Evolutionary conservation across 37 sponge, comb jelly and placozoan species (phyloP).

Genomic region (Hormiphora californensis): DNA sequence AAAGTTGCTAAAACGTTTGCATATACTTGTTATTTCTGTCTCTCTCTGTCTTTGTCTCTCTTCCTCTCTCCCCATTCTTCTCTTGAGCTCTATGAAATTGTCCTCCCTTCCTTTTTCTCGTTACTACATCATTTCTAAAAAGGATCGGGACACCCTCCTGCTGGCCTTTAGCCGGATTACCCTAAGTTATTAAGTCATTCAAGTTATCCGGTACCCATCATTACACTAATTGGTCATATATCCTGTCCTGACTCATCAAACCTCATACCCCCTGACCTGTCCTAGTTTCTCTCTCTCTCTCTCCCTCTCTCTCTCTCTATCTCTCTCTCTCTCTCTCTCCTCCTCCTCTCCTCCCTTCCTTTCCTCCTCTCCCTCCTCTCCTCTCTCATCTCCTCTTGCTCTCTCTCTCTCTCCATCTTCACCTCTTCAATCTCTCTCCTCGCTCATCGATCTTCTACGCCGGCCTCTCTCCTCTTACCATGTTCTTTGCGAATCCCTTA

Average conservation of each 20-base stretch:
- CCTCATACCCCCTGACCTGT: not conserved
- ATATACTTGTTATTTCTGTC: no score
- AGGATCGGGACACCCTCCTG: not conserved
- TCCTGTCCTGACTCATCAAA: not conserved
- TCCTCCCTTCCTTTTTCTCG: not conserved
- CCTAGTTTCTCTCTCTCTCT: conserved; percentile 9
- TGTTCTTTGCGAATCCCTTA: no score
- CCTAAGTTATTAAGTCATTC: not conserved
- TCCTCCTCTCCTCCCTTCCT: not conserved
- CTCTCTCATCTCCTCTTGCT: no score
- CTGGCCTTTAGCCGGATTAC: not conserved
- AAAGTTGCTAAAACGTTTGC: no score
- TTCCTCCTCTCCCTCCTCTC: no score
- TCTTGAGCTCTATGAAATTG: not conserved
- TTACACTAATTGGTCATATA: not conserved
- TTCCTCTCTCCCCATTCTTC: no score
- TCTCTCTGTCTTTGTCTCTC: no score
- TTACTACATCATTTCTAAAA: not conserved
- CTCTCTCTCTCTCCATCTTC: no score
- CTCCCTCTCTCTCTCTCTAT: conserved; percentile 19
- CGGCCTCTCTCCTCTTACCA: no score
- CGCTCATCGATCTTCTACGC: no score
- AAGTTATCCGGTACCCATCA: not conserved
- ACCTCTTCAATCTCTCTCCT: no score
- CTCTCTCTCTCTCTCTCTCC: conserved; percentile 12